phyloP scores from a whole-genome alignment of 2,113 vertebrate genomes.

The Leptosomus discolor region DNA sequence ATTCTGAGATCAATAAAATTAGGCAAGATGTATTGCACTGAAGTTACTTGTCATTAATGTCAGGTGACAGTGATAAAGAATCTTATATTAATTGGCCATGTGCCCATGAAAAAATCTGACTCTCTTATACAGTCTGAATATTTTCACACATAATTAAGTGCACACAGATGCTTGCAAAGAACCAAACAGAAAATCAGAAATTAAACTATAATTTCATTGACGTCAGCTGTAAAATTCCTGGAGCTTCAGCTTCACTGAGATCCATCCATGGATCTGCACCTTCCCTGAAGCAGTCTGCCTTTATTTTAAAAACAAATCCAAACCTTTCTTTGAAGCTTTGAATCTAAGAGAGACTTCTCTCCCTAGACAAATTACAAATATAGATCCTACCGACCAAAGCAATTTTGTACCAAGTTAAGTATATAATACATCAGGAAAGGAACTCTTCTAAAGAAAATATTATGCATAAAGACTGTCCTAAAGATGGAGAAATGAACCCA shows the following conservation, averaged over 20 bases:
- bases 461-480: background rate
- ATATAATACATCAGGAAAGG: background rate
- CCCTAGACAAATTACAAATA: background rate
- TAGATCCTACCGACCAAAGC: background rate
- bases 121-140: background rate
- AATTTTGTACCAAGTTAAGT: background rate
- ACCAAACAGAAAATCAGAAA: background rate
- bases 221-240: background rate
- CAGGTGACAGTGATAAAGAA: background rate
- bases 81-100: background rate
- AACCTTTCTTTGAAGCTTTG: background rate
- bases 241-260: background rate
- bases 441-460: background rate
- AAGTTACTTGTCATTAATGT: background rate
- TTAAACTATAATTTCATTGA: background rate
- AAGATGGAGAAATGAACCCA: background rate
- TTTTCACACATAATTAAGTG: background rate
- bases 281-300: background rate
- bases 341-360: background rate
- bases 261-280: background rate
- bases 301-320: background rate
- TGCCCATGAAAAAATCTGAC: background rate
- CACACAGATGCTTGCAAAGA: background rate
- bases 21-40: background rate
- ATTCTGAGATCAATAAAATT: conserved; percentile 10